Evolutionary conservation across 2,113 vertebrate species (phyloP), one percentile per base, ranked within the genome.

Genomic region (Terrapene triunguis): DNA sequence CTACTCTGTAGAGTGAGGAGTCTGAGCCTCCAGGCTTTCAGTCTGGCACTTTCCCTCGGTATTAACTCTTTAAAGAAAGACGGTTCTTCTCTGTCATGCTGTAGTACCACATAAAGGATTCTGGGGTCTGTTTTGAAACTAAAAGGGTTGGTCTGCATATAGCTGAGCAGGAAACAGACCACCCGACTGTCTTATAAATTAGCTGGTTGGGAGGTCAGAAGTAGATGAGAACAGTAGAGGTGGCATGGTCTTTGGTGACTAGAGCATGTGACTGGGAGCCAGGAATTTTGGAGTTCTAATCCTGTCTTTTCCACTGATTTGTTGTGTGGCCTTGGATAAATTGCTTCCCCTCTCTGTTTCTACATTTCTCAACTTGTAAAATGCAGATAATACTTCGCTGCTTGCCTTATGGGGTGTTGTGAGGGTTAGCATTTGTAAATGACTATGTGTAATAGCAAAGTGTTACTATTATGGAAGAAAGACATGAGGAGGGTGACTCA

Each of bases 111-210:
- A 1, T 22, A 2, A 5, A 48, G 27, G 47, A 48, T 50, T 14
- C 48, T 55, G 42, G 21, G 32, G 47, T 10, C 8, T 82, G 19
- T 54, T 69, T 8, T 62, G 42, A 9, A n/a, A 13, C 5, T 50
- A 8, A 48, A 80, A 50, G 27, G 25, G 14, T 48, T 32, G 83
- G 29, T 88, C 50, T 90, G 6, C 19, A 55, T 76, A 42, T 35
- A 82, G 42, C 17, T 65, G 80, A 93, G 25, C 57, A 38, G 76
- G 51, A 95, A 93, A 42, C 89, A 54, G 90, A 74, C 83, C 65
- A n/a, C 5, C 8, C 13, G 3, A 29, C 79, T 54, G 22, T 35
- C 1, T 85, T 51, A 54, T 17, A 51, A 53, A 83, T 81, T 29
- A 29, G 55, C 17, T 27, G 65, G 25, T 29, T 87, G 22, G 19